phyloP scores from a whole-genome alignment of 2,797 vertebrate genomes.

The Pogoniulus pusillus region DNA sequence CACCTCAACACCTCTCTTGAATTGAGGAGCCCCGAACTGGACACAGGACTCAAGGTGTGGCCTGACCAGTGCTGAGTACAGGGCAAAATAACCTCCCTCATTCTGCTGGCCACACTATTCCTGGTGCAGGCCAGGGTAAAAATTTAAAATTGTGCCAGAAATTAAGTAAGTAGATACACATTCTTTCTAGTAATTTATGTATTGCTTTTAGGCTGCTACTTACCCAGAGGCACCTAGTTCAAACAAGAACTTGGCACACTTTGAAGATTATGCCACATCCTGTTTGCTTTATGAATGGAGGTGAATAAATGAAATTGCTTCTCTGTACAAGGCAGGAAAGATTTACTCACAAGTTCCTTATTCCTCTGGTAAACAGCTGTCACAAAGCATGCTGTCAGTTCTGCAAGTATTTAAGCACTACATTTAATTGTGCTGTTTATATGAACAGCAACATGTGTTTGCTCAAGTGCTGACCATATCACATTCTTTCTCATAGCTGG shows the following conservation, averaged over 20 bases:
- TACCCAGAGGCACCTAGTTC: neutral
- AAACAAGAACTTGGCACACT: neutral
- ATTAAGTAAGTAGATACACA: neutral
- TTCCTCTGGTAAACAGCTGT: neutral
- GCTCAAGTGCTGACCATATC: neutral
- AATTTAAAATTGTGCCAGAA: neutral
- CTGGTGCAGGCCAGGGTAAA: too few species aligned
- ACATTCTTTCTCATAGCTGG: neutral
- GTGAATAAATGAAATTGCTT: neutral
- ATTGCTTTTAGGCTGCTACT: neutral
- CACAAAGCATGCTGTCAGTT: neutral
- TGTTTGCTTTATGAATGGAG: neutral
- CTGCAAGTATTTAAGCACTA: neutral
- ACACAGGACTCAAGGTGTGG: too few species aligned
- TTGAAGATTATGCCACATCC: neutral
- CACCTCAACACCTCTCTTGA: too few species aligned
- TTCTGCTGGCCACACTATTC: too few species aligned
- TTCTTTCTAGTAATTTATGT: neutral
- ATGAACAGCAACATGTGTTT: neutral
- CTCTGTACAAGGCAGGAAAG: neutral
- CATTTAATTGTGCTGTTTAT: neutral
- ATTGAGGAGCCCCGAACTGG: too few species aligned
- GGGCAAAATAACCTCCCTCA: too few species aligned
- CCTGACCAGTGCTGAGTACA: too few species aligned
- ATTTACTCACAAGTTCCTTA: neutral